phyloP scores from a whole-genome alignment of 2,797 vertebrate genomes.

The Clarias laeviceps region DNA sequence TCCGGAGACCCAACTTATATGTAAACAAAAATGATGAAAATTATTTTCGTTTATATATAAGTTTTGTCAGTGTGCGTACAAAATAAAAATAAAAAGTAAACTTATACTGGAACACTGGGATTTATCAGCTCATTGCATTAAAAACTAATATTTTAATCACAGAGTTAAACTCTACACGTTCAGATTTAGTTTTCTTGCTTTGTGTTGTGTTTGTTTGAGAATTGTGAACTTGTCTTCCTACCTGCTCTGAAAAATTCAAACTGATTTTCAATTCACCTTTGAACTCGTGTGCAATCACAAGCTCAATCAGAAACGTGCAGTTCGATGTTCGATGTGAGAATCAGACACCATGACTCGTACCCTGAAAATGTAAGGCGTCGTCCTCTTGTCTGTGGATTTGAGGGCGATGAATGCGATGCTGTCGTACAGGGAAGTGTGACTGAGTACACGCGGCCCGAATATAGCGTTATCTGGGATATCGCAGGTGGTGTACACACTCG shows the following conservation, averaged over 20 bases:
- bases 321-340: not conserved
- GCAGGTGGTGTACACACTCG: constrained; percentile 96
- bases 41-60: too few species aligned
- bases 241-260: not conserved
- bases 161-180: not conserved
- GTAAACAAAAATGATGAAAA: too few species aligned
- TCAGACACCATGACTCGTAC: constrained; percentile 68
- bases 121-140: not conserved
- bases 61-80: too few species aligned
- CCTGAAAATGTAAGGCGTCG: constrained; percentile 94
- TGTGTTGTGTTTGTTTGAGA: not conserved
- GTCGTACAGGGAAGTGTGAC: constrained; percentile 96
- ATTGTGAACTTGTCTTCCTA: not conserved
- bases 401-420: constrained; percentile 98
- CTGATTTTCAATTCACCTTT: not conserved
- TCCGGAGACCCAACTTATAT: too few species aligned
- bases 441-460: constrained; percentile 93
- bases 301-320: too few species aligned
- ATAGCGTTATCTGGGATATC: constrained; percentile 96
- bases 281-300: not conserved
- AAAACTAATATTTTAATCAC: not conserved
- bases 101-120: too few species aligned
- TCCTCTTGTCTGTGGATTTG: constrained; percentile 95
- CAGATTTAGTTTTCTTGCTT: not conserved
- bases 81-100: too few species aligned